phyloP scores from a whole-genome alignment of 2,113 vertebrate genomes.

The Verasper variegatus region DNA sequence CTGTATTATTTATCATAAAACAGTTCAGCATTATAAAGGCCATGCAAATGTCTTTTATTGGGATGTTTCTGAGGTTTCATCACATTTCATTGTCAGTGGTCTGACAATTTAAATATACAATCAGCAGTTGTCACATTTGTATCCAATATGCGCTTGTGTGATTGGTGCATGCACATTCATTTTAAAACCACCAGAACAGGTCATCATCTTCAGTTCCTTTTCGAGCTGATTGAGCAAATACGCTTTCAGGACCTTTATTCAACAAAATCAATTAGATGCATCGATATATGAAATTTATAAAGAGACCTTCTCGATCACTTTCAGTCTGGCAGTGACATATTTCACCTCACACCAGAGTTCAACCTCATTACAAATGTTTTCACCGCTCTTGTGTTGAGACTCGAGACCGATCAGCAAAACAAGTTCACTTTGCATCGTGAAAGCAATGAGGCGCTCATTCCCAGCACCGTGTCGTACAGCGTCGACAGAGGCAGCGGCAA shows the following conservation, averaged over 20 bases:
- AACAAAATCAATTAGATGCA: not conserved
- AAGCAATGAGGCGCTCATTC: conserved; percentile 3
- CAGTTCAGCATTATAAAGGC: not conserved
- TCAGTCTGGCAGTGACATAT: not conserved
- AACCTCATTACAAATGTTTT: conserved; percentile 13
- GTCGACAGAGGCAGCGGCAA: conserved; percentile 11
- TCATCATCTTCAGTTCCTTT: too few relatives aligned
- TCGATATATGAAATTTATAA: not conserved
- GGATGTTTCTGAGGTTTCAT: conserved; percentile 1
- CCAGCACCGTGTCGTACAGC: conserved; percentile 10
- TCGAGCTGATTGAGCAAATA: not conserved
- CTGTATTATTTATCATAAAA: conserved; percentile 7
- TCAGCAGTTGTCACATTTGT: not conserved
- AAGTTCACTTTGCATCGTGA: conserved; percentile 17
- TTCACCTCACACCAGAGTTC: conserved; percentile 13
- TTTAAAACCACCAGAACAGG: too few relatives aligned
- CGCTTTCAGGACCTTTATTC: not conserved
- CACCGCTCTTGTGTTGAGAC: conserved; percentile 17
- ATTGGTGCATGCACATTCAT: not conserved
- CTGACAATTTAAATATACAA: not conserved
- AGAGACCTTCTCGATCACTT: not conserved
- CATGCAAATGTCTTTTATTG: not conserved
- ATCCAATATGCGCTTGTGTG: not conserved
- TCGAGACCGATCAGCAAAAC: conserved; percentile 2
- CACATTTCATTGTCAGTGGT: not conserved